Base-by-base conservation (phyloP, 2,113 vertebrate species). In the Xyliphius kryptos region DNA sequence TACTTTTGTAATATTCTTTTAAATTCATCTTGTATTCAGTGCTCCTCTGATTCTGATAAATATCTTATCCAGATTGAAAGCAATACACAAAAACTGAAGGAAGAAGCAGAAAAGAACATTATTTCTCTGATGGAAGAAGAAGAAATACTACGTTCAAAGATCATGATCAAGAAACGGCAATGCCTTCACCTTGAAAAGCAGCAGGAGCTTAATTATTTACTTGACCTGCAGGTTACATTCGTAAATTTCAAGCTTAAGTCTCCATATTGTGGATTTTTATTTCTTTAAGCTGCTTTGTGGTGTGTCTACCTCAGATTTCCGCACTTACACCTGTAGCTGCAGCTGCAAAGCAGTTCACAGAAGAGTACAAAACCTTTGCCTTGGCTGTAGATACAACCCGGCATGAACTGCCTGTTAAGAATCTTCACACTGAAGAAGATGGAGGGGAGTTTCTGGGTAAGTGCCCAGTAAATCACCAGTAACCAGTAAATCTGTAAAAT, bases 191-290 rank as follows among this genome's bases (percentile, higher is more conserved):
- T 46, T 38, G 85, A 90, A 69, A 88, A 78, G 44, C 76, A 83
- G 2, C 67, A 51, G 67, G 68, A 81, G 13, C 74, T 89, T 16
- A 71, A 67, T 0, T 77, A 81, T 1, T 2, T 69, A 0, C 77
- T 97, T 21, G 82, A 90, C 14, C 66, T 85, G 32, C 95, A 97
- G 89, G 94, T 90, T 55, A n/a, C n/a, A n/a, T n/a, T n/a, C n/a
- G 10, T 38, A 38, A 6, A 38, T 38, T 38, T 38, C 10, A 6
- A 40, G 16, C 6, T 32, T 36, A 21, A 0, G n/a, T 12, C 44
- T 55, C 15, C 14, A 7, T 15, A 8, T 9, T 57, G 21, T 47
- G 21, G 2, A 8, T 5, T 12, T 43, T 43, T 38, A 6, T n/a
- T n/a, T n/a, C n/a, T n/a, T n/a, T n/a, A 3, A 43, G 5, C 9